These are phyloP conservation scores for Macrophya annulata DNA, from an alignment of 2,888 invertebrate genomes.

Conservation along the genomic window DNA sequence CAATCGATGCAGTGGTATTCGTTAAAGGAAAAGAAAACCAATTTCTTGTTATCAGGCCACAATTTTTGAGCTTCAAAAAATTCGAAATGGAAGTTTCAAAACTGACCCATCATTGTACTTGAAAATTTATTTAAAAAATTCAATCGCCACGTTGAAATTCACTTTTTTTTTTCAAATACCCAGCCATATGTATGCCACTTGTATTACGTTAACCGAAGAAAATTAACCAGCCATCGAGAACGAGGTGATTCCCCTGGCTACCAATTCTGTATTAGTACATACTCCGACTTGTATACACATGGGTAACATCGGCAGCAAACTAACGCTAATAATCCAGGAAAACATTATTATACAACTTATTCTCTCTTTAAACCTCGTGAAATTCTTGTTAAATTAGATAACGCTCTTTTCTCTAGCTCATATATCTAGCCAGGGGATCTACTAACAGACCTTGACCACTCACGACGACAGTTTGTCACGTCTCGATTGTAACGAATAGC, in stretches of 20 bases:
- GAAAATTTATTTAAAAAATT: no score
- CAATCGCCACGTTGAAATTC: no score
- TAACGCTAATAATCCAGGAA: constrained; percentile 16
- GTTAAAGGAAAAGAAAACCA: no score
- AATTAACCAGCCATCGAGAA: not conserved
- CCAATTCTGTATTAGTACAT: not conserved
- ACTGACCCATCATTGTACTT: no score
- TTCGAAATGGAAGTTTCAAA: no score
- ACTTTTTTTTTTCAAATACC: no score
- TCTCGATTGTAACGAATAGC: not conserved
- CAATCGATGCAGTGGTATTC: no score
- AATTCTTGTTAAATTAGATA: not conserved
- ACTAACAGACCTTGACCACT: not conserved
- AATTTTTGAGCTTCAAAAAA: no score
- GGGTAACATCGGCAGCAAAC: not conserved
- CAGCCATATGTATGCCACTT: not conserved
- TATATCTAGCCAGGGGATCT: not conserved
- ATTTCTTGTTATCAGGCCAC: no score
- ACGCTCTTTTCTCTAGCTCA: not conserved
- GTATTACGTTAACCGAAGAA: not conserved
- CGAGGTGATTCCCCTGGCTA: constrained; percentile 22
- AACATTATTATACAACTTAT: constrained; percentile 7
- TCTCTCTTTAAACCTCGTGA: not conserved
- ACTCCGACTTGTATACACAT: constrained; percentile 21
- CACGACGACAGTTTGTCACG: not conserved